A percentile compares a stretch with the other conserved stretches of the same genome.
Conservation (phyloP, 2,113 vertebrate genomes). For the Noctilio leporinus region DNA sequence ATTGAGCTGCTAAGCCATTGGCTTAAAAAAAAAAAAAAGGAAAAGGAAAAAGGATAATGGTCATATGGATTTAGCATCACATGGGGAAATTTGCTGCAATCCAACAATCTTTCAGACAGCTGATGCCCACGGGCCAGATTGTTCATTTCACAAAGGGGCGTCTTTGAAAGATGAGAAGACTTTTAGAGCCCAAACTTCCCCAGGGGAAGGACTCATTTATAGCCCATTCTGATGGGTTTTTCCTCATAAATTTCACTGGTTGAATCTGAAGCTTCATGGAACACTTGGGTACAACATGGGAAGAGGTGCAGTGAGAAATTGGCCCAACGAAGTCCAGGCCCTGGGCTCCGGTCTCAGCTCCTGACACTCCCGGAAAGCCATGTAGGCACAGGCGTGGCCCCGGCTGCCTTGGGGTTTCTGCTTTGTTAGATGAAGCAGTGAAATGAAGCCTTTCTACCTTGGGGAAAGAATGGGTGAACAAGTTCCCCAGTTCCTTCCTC, state of each 20-base stretch:
- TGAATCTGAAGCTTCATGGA: not conserved
- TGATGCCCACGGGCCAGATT: constrained; percentile 58
- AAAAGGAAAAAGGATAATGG: constrained; percentile 33
- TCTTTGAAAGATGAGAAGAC: constrained; percentile 69
- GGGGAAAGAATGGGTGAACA: not conserved
- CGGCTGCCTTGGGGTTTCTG: accelerated
- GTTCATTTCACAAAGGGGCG: constrained; percentile 66
- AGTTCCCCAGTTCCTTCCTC: not conserved
- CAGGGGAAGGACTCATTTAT: constrained; percentile 46
- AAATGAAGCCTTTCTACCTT: not conserved
- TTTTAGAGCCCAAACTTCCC: constrained; percentile 61
- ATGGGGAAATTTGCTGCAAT: constrained; percentile 50
- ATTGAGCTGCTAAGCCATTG: constrained; percentile 60
- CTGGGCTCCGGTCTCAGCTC: not conserved
- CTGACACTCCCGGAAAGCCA: accelerated
- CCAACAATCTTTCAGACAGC: constrained; percentile 48
- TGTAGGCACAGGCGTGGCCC: accelerated
- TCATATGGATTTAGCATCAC: constrained; percentile 61
- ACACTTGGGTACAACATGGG: not conserved
- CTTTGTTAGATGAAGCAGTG: not conserved
- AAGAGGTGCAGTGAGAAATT: not conserved
- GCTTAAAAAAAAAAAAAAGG: constrained; percentile 14
- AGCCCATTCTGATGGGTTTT: constrained; percentile 38
- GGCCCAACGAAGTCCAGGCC: not conserved
- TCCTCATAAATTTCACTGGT: constrained; percentile 2